Conservation (phyloP, 2,113 vertebrate species). For the Felis chaus region DNA sequence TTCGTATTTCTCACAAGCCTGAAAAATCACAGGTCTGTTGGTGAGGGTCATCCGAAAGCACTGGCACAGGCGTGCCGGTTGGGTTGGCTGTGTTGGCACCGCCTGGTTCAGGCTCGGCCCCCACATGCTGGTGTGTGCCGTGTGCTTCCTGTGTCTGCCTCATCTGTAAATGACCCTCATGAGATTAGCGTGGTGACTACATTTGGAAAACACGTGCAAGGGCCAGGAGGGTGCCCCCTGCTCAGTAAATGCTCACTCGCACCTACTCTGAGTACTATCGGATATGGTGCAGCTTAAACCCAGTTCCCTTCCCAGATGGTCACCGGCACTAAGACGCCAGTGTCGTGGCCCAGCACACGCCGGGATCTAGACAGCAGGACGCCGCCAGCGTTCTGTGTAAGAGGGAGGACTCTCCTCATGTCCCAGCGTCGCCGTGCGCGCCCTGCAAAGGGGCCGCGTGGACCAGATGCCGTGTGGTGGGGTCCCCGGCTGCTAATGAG, state of each 20-base stretch:
- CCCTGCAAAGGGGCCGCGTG: background rate
- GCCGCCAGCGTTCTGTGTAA: background rate
- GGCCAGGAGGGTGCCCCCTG: background rate
- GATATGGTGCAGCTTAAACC: background rate
- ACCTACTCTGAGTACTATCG: background rate
- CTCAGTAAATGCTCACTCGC: background rate
- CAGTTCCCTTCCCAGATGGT: background rate
- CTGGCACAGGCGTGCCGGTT: background rate
- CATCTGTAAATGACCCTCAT: background rate
- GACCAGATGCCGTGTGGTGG: background rate
- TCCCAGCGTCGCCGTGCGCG: fast-evolving
- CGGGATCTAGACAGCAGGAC: background rate
- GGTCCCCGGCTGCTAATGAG: background rate
- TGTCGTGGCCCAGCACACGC: background rate
- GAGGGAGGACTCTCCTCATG: background rate
- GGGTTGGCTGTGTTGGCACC: background rate
- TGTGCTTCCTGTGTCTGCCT: background rate
- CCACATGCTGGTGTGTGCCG: background rate
- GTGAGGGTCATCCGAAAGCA: background rate
- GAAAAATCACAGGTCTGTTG: fast-evolving
- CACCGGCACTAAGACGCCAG: background rate
- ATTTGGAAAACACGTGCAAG: background rate
- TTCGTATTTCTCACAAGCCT: background rate
- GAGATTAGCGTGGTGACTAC: background rate
- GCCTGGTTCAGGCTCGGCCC: background rate